phyloP scores from a whole-genome alignment of 2,888 invertebrate species.

The Ophonus ardosiacus region DNA sequence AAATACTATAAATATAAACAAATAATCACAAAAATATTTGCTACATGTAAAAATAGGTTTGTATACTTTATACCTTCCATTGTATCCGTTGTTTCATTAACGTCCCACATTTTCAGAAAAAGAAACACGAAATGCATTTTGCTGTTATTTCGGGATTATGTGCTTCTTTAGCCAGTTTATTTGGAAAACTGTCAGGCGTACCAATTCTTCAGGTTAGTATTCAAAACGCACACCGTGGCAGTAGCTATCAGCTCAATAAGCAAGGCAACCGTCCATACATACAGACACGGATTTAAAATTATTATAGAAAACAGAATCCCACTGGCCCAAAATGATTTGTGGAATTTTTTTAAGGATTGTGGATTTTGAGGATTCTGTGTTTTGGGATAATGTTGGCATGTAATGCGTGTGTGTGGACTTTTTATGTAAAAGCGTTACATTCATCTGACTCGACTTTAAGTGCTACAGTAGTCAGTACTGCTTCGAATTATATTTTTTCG shows the following conservation, averaged over 20 bases:
- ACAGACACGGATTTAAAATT: neutral
- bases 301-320: neutral
- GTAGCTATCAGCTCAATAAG: neutral
- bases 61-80: constrained; percentile 8
- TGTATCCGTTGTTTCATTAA: neutral
- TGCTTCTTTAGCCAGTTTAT: constrained; percentile 81
- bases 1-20: constrained; percentile 20
- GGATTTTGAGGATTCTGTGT: constrained; percentile 72
- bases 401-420: constrained; percentile 81
- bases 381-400: constrained; percentile 78
- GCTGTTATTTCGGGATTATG: constrained; percentile 81
- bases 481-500: constrained; percentile 81
- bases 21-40: neutral
- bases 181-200: constrained; percentile 82
- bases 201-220: constrained; percentile 71
- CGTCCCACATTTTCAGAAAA: constrained; percentile 4
- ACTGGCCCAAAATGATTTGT: neutral
- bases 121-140: constrained; percentile 68
- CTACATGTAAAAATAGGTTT: neutral
- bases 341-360: constrained; percentile 69
- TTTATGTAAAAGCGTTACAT: constrained; percentile 82
- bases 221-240: neutral
- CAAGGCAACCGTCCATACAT: neutral
- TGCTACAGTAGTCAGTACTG: constrained; percentile 81
- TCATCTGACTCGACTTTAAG: constrained; percentile 79